phyloP scores from a whole-genome alignment of 2,113 vertebrate genomes.

The Trogon melanurus region DNA sequence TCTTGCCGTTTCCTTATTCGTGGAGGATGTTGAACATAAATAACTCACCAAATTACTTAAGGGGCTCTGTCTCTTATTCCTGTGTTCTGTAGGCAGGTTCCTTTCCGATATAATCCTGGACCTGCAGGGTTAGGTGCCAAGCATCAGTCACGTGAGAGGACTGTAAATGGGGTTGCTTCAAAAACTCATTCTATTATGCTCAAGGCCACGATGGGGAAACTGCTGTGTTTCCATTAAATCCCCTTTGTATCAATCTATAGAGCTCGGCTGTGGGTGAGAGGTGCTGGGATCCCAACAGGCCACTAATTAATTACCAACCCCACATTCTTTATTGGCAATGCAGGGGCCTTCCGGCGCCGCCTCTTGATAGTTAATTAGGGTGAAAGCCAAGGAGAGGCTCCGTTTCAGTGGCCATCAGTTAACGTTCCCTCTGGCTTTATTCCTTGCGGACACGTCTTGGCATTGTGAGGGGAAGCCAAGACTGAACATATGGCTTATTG shows the following conservation, averaged over 20 bases:
- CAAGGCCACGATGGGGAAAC: not conserved
- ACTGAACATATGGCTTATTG: conserved; percentile 57
- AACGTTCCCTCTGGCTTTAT: conserved; percentile 20
- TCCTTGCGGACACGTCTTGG: conserved; percentile 39
- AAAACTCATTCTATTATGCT: not conserved
- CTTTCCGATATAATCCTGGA: not conserved
- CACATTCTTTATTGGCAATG: not conserved
- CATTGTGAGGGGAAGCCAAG: conserved; percentile 11
- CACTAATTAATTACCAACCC: conserved; percentile 27
- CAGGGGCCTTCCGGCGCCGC: not conserved
- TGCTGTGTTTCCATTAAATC: not conserved
- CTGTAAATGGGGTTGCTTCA: conserved; percentile 4
- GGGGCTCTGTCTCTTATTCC: not conserved
- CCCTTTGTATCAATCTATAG: not conserved
- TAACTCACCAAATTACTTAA: not conserved
- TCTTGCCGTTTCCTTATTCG: not conserved
- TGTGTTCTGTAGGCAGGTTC: not conserved
- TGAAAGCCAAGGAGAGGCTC: conserved; percentile 28
- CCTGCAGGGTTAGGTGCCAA: not conserved
- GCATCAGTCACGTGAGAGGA: not conserved
- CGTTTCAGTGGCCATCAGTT: not conserved
- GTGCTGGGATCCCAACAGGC: not conserved
- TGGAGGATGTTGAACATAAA: not conserved
- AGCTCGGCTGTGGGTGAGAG: not conserved
- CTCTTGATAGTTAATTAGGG: conserved; percentile 18